Evolutionary conservation across 2,888 invertebrate species (phyloP).

Genomic region (Unio delphinus): DNA sequence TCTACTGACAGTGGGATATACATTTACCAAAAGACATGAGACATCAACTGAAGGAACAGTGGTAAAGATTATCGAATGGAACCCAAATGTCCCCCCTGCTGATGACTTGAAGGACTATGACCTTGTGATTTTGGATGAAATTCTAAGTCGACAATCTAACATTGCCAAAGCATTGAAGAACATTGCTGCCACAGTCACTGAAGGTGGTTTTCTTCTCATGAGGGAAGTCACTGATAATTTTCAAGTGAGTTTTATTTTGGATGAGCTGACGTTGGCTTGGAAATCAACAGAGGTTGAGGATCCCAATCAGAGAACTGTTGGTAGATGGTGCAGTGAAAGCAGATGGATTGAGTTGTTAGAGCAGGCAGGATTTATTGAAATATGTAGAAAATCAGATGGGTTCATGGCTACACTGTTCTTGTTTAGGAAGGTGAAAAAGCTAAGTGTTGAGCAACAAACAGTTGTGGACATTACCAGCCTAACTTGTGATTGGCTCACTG

Average conservation of each 20-base stretch:
- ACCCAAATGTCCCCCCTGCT: slow-evolving; percentile 74
- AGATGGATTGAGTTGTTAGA: slow-evolving; percentile 48
- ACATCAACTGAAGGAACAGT: slow-evolving; percentile 75
- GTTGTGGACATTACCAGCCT: slow-evolving; percentile 36
- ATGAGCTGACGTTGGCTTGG: slow-evolving; percentile 25
- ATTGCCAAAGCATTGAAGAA: slow-evolving; percentile 39
- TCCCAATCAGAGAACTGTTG: slow-evolving; percentile 22
- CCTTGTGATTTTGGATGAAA: slow-evolving; percentile 56
- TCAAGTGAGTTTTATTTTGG: slow-evolving; percentile 41
- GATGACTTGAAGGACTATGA: slow-evolving; percentile 47
- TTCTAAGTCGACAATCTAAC: slow-evolving; percentile 48
- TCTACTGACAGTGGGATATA: slow-evolving; percentile 76
- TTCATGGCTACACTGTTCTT: slow-evolving; percentile 76
- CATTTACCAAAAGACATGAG: slow-evolving; percentile 75
- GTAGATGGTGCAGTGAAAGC: slow-evolving; percentile 38
- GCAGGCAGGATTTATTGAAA: slow-evolving; percentile 74
- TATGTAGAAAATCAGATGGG: slow-evolving; percentile 79
- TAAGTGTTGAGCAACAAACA: slow-evolving; percentile 17
- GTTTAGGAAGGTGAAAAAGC: slow-evolving; percentile 74
- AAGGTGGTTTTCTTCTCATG: slow-evolving; percentile 73
- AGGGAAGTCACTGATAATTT: slow-evolving; percentile 70
- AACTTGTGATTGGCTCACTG: slow-evolving; percentile 81
- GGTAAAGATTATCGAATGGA: slow-evolving; percentile 79
- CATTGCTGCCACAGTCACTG: slow-evolving; percentile 76
- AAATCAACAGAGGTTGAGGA: slow-evolving; percentile 9